Evolutionary conservation across 2,888 invertebrate species (phyloP).

Genomic region (Xylota sylvarum): DNA sequence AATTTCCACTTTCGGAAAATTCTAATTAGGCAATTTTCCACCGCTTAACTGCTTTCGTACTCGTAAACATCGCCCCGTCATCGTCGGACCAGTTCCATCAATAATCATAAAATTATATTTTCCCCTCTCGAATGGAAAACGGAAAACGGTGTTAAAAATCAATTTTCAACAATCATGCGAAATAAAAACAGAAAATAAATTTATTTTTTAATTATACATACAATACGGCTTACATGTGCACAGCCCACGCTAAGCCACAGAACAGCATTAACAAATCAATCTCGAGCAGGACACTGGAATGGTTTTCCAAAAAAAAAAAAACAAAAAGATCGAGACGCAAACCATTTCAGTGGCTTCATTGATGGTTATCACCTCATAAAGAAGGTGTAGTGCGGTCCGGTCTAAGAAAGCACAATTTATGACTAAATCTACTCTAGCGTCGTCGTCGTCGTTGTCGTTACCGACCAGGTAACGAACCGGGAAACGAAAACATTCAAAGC

Average conservation of each 20-base stretch:
- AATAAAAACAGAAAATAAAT: conserved; percentile 73
- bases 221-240: conserved; percentile 3
- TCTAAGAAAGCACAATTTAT: conserved; percentile 53
- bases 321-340: conserved; percentile 52
- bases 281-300: conserved; percentile 38
- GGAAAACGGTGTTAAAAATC: conserved; percentile 57
- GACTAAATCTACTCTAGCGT: conserved; percentile 72
- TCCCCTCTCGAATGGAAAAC: conserved; percentile 23
- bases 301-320: conserved; percentile 15
- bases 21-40: conserved; percentile 65
- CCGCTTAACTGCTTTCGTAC: conserved; percentile 31
- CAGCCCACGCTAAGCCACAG: conserved; percentile 47
- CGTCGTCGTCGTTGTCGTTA: too few species aligned
- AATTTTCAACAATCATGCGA: conserved; percentile 71
- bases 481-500: conserved; percentile 13
- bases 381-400: conserved; percentile 39
- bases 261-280: conserved; percentile 45
- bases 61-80: not conserved
- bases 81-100: conserved; percentile 64
- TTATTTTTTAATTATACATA: conserved; percentile 53
- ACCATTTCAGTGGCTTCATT: conserved; percentile 85
- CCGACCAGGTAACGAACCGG: conserved; percentile 23
- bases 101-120: conserved; percentile 71
- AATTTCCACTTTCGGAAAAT: conserved; percentile 19
- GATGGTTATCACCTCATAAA: conserved; percentile 85